Evolutionary conservation across 2,113 vertebrate species (phyloP).

Genomic region (Trematomus loennbergii): DNA sequence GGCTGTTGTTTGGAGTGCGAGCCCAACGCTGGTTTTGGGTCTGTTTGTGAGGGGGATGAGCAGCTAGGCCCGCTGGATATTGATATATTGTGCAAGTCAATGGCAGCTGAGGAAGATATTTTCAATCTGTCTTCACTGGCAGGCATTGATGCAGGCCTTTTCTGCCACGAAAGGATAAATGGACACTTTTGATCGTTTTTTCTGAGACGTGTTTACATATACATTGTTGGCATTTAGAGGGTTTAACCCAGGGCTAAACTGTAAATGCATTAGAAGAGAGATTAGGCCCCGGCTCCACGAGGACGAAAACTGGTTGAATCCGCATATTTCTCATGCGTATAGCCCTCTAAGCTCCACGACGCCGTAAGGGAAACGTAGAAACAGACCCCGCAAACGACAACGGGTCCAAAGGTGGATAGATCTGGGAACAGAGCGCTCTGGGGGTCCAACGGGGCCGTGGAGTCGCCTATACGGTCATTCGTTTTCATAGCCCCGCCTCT

Average conservation of each 20-base stretch:
- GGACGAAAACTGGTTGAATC: too few relatives aligned
- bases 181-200: constrained; percentile 7
- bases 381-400: too few relatives aligned
- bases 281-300: too few relatives aligned
- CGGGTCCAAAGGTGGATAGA: too few relatives aligned
- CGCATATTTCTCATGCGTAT: too few relatives aligned
- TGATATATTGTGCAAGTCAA: constrained; percentile 54
- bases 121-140: constrained; percentile 27
- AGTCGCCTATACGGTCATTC: too few relatives aligned
- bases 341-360: too few relatives aligned
- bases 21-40: constrained; percentile 54
- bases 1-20: constrained; percentile 65
- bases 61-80: constrained; percentile 46
- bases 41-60: constrained; percentile 47
- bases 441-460: too few relatives aligned
- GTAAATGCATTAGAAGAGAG: background rate
- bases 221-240: background rate
- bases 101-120: constrained; percentile 46
- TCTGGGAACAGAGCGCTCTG: too few relatives aligned
- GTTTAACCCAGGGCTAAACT: background rate
- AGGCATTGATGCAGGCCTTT: constrained; percentile 8
- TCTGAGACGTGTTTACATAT: background rate
- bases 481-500: too few relatives aligned
- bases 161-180: background rate
- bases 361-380: too few relatives aligned